phyloP scores from a whole-genome alignment of 30 jellyfish, hydroid and myxozoan species.

The Rhopilema esculentum region DNA sequence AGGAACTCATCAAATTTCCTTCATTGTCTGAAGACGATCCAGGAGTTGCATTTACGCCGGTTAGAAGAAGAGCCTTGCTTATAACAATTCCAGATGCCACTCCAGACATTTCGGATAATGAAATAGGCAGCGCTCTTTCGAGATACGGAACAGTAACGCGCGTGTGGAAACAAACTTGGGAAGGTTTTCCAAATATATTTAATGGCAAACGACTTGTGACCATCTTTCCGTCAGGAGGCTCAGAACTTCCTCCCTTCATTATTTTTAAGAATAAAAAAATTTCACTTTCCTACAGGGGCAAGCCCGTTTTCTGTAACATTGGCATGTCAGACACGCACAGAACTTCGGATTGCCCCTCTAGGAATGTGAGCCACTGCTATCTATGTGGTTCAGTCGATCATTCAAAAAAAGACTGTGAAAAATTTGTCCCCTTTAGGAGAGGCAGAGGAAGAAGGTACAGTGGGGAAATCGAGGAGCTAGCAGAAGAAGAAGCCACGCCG shows the following conservation, averaged over 20 bases:
- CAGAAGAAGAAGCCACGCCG: background rate
- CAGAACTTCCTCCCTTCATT: slow-evolving; percentile 1
- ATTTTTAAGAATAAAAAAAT: background rate
- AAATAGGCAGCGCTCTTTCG: background rate
- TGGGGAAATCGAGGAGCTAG: background rate
- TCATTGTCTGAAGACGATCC: background rate
- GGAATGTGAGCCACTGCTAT: background rate
- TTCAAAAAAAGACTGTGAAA: background rate
- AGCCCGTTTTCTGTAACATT: background rate
- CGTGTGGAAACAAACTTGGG: slow-evolving; percentile 1
- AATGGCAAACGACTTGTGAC: slow-evolving; percentile 1
- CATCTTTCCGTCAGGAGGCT: background rate
- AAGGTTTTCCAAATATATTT: background rate
- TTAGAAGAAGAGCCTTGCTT: background rate
- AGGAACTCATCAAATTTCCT: background rate
- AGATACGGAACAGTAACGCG: background rate
- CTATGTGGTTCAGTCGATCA: background rate
- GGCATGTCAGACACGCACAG: background rate
- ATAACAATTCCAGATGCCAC: background rate
- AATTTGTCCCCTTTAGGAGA: background rate
- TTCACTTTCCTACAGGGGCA: background rate
- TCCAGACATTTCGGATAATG: background rate
- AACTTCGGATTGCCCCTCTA: background rate
- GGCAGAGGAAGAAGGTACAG: background rate
- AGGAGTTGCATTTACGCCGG: background rate